Base-by-base conservation (phyloP, 2,888 invertebrate species). In the Papilio elwesi region DNA sequence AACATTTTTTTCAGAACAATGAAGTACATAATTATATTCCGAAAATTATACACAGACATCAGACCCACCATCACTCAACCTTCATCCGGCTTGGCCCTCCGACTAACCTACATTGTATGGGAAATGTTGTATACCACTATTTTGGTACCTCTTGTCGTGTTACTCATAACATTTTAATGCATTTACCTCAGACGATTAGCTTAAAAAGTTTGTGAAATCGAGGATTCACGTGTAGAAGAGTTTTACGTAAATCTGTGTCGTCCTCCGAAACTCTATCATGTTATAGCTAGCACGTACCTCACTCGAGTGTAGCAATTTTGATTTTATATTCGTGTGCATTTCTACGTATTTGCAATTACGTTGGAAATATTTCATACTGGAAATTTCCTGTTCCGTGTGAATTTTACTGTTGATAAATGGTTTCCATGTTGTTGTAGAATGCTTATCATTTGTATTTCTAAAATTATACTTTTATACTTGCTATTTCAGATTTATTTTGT, bases 351-450 rank as follows among this genome's bases (percentile, higher is more conserved):
- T 57, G 57, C 68, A 68, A 70, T 70, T 59, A 59, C 59, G 59
- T 43, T 59, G 59, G 59, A 59, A 59, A 59, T 59, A 59, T 59
- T 64, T 64, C 53, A 64, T 52, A 36, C 47, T 64, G 47, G 53
- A 70, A 70, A 70, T 53, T 64, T 64, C 70, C 70, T 52, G 16
- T 26, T 26, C 47, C 64, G 48, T 63, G 63, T 47, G 16, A 63
- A 63, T 70, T 70, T 64, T 47, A 26, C 64, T 63, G 63, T 53
- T 70, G 70, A 70, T 70, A 53, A 70, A 70, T 70, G 70, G 63
- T 64, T 70, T 69, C 53, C 49, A 26, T 59, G 43, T 6, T 43
- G 59, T 57, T 57, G 68, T 59, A 9, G 68, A 7, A 48, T 26
- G 8, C 59, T 15, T 43, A 43, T 38, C 43, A 26, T 8, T 6